phyloP scores from a whole-genome alignment of 2,888 invertebrate species.

The Tetranychus truncatus region DNA sequence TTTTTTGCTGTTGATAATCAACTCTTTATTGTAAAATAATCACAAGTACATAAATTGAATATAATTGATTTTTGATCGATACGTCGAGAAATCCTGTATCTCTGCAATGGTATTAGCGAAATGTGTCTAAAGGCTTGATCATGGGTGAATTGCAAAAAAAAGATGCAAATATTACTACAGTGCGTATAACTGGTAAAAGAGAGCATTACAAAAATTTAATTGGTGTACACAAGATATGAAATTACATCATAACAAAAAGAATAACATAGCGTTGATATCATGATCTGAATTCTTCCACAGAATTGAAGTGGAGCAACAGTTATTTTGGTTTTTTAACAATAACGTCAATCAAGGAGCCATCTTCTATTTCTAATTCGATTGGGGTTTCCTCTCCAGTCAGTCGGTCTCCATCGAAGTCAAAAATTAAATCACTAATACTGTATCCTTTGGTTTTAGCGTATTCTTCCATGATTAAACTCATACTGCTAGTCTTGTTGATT shows the following conservation, averaged over 20 bases:
- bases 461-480: not conserved
- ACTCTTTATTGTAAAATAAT: no score
- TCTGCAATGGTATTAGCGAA: no score
- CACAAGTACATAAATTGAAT: no score
- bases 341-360: constrained; percentile 12
- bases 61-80: no score
- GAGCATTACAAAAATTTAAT: not conserved
- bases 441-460: not conserved
- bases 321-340: not conserved
- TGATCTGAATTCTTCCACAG: no score
- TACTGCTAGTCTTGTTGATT: not conserved
- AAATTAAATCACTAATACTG: not conserved
- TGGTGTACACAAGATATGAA: not conserved
- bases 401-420: constrained; percentile 14
- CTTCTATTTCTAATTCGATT: constrained; percentile 11
- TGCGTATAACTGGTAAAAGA: not conserved
- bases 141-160: no score
- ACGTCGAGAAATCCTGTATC: no score
- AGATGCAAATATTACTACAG: no score
- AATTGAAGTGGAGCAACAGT: not conserved
- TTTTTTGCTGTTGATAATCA: no score
- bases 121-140: no score
- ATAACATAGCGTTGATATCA: no score
- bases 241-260: no score
- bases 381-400: constrained; percentile 6